These are phyloP conservation scores for Tipula confusa DNA, from an alignment of 2,888 invertebrate species.

Conservation along the genomic window DNA sequence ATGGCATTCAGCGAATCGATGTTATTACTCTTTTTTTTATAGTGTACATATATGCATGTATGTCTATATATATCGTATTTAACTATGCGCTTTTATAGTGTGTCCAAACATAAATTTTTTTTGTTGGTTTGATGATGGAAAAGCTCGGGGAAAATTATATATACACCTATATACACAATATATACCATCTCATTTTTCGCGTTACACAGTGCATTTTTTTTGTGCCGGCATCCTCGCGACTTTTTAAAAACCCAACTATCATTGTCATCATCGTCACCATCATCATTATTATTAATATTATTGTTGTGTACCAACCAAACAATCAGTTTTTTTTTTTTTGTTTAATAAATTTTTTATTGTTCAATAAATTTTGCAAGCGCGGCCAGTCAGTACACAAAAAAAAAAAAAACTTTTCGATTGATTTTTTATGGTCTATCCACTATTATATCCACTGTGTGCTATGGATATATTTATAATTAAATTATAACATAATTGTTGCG, in stretches of 20 bases:
- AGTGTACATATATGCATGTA: too few species aligned
- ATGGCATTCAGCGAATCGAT: slow-evolving; percentile 25
- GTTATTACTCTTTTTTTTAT: slow-evolving; percentile 15
- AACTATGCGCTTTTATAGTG: slow-evolving; percentile 25
- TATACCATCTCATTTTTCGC: not conserved
- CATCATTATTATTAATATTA: not conserved
- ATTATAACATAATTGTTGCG: not conserved
- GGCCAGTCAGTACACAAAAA: not conserved
- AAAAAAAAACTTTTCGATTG: not conserved
- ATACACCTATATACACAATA: not conserved
- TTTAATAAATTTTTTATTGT: slow-evolving; percentile 20
- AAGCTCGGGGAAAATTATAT: not conserved
- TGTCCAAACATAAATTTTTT: slow-evolving; percentile 20
- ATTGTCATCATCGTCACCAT: slow-evolving; percentile 20
- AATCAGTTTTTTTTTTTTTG: not conserved
- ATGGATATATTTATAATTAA: not conserved
- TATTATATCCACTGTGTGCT: not conserved
- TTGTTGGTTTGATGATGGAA: not conserved
- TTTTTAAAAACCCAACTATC: slow-evolving; percentile 25
- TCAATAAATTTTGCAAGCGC: slow-evolving; percentile 3
- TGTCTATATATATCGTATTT: not conserved
- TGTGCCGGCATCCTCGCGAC: not conserved
- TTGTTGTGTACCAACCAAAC: not conserved
- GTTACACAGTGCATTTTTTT: not conserved
- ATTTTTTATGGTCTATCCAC: slow-evolving; percentile 5